Percentiles rank a stretch among this genome's conserved stretches.
These are phyloP conservation scores for Engystomops pustulosus DNA, from an alignment of 2,113 vertebrate species.

Conservation along the genomic window DNA sequence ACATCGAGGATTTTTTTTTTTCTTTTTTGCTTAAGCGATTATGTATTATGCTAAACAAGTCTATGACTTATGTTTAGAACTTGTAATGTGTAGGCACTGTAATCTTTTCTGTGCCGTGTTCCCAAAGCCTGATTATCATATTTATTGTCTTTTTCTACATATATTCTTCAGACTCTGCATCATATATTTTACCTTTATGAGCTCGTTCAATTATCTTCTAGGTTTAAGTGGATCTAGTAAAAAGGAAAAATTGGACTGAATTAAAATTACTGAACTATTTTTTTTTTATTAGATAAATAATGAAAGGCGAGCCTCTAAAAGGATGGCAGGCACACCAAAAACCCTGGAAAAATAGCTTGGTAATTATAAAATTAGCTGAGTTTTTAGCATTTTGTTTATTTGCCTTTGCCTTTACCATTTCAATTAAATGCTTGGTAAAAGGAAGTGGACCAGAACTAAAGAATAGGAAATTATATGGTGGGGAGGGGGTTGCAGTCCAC, in stretches of 20 bases:
- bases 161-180: conserved; percentile 33
- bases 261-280: conserved; percentile 1
- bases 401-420: no score
- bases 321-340: not conserved
- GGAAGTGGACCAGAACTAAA: no score
- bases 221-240: conserved; percentile 18
- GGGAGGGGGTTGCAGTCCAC: no score
- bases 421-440: no score
- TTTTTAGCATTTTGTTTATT: no score
- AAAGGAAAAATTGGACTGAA: conserved; percentile 8
- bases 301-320: not conserved
- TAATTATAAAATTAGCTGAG: not conserved
- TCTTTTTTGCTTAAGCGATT: conserved; percentile 21
- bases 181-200: conserved; percentile 48
- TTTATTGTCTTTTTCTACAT: conserved; percentile 51
- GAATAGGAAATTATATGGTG: no score
- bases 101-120: conserved; percentile 32
- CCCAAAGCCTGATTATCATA: conserved; percentile 53
- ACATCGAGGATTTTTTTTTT: conserved; percentile 25
- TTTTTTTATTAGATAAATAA: conserved; percentile 31
- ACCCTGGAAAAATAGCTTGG: not conserved
- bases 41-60: conserved; percentile 54
- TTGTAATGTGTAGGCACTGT: conserved; percentile 21
- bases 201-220: conserved; percentile 33
- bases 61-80: conserved; percentile 33